Percentiles rank a stretch among this genome's conserved stretches.
These are phyloP conservation scores for Archegozetes longisetosus DNA, from an alignment of 1,140 invertebrate species.

Conservation along the genomic window DNA sequence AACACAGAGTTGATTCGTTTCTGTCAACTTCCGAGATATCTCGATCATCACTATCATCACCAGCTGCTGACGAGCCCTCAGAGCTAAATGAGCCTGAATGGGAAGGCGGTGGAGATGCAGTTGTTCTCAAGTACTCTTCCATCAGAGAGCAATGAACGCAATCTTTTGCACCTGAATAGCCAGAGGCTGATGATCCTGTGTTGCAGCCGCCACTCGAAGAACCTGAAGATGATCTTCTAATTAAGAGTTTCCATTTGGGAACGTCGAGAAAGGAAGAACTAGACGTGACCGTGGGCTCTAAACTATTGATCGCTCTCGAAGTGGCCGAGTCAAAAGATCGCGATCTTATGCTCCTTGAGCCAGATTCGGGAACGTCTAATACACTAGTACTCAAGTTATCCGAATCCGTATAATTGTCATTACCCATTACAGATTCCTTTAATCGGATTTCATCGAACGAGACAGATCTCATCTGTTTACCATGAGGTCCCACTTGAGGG, in stretches of 20 bases:
- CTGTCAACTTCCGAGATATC: neutral
- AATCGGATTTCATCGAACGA: slow-evolving; percentile 74
- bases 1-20: neutral
- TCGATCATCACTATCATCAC: slow-evolving; percentile 18
- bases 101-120: slow-evolving; percentile 8
- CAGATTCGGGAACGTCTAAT: slow-evolving; percentile 7
- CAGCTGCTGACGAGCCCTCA: slow-evolving; percentile 14
- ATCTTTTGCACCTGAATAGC: slow-evolving; percentile 37
- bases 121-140: slow-evolving; percentile 17
- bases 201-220: neutral
- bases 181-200: neutral
- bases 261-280: slow-evolving; percentile 15
- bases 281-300: neutral
- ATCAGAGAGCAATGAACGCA: slow-evolving; percentile 24
- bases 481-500: neutral
- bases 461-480: slow-evolving; percentile 60
- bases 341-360: neutral
- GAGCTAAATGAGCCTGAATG: slow-evolving; percentile 14
- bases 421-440: slow-evolving; percentile 54
- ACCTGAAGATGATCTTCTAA: slow-evolving; percentile 14
- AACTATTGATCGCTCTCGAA: neutral
- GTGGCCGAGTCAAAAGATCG: slow-evolving; percentile 8
- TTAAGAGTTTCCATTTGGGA: slow-evolving; percentile 18
- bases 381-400: neutral
- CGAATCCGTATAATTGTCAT: slow-evolving; percentile 47